Conservation (phyloP, 2,797 vertebrate genomes). For the Falco peregrinus region DNA sequence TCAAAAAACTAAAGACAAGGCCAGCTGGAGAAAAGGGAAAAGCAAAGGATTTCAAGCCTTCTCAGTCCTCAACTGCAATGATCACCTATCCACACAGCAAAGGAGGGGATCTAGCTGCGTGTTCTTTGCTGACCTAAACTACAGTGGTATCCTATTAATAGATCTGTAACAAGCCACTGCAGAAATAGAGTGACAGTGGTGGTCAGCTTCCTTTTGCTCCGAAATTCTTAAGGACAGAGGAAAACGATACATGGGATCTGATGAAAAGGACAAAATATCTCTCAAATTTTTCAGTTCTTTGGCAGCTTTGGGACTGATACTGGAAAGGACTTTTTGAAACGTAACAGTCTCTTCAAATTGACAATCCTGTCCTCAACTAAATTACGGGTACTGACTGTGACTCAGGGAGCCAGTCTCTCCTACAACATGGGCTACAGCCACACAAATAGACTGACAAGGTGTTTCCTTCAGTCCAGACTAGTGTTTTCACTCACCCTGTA, state of each 20-base stretch:
- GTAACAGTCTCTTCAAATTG: neutral
- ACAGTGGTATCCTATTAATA: neutral
- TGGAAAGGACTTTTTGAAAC: neutral
- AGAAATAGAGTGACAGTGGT: fast-evolving
- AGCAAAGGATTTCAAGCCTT: neutral
- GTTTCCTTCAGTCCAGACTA: neutral
- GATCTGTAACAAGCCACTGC: neutral
- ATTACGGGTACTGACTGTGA: neutral
- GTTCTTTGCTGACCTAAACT: neutral
- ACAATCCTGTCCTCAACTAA: neutral
- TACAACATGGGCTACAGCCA: neutral
- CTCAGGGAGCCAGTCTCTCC: neutral
- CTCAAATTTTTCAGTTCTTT: neutral
- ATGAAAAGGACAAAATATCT: neutral
- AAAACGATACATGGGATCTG: neutral
- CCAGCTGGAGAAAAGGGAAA: neutral
- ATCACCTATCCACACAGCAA: neutral
- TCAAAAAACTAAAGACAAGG: neutral
- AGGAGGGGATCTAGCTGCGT: neutral
- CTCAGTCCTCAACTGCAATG: neutral
- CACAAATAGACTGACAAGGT: neutral
- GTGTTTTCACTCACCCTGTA: neutral
- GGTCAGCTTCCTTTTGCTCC: neutral
- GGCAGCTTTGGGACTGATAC: neutral
- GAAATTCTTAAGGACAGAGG: neutral